A percentile compares a stretch with the other conserved stretches of the same genome.
Evolutionary conservation across 2,113 vertebrate species (phyloP).

Genomic region (Platycercus adscitus): DNA sequence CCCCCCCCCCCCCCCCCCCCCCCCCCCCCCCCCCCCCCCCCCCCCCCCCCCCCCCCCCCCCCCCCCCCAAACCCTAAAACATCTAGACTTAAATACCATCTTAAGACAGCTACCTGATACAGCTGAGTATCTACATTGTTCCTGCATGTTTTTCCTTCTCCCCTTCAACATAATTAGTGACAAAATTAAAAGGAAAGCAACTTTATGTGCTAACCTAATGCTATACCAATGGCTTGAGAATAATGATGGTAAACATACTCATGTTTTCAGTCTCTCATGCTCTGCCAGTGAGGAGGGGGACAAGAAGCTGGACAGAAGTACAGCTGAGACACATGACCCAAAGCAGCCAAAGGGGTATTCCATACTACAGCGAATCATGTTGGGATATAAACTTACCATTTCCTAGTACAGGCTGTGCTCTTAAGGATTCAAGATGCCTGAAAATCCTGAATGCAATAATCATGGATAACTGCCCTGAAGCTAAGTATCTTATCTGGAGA

Average conservation of each 20-base stretch:
- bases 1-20: no score
- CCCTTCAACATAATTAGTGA: neutral
- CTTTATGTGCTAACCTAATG: neutral
- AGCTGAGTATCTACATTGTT: neutral
- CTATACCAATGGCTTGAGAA: neutral
- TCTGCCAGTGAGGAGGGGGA: neutral
- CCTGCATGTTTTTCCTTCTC: neutral
- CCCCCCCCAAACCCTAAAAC: no score
- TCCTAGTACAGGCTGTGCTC: neutral
- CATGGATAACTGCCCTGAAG: neutral
- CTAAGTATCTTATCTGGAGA: neutral
- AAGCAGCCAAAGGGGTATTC: neutral
- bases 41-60: no score
- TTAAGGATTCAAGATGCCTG: neutral
- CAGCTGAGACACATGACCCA: neutral
- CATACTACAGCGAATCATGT: neutral
- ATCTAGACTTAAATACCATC: neutral
- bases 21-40: no score
- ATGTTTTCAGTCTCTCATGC: neutral
- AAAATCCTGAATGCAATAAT: neutral
- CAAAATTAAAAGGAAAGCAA: neutral
- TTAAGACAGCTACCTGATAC: neutral
- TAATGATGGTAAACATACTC: neutral
- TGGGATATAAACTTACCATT: neutral
- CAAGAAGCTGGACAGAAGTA: neutral